A percentile compares a stretch with the other conserved stretches of the same genome.
Conservation (phyloP, 2,888 invertebrate species). For the Lithophane socia region DNA sequence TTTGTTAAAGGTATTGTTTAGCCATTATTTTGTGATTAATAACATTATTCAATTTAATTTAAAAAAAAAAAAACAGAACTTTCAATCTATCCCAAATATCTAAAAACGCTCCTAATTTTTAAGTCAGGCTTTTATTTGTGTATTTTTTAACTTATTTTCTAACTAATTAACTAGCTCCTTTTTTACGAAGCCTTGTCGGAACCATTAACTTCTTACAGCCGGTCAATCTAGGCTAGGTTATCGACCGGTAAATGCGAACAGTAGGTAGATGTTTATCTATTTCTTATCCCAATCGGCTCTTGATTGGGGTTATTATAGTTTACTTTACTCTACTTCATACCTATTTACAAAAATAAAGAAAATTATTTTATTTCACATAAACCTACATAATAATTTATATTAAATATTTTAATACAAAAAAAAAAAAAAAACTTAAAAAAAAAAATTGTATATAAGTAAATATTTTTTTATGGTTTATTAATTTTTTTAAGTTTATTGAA, state of each 20-base stretch:
- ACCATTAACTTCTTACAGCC: not conserved
- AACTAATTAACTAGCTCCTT: not conserved
- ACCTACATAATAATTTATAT: too few species aligned
- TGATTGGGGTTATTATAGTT: constrained; percentile 15
- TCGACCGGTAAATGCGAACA: constrained; percentile 6
- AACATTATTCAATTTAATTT: not conserved
- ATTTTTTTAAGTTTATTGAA: too few species aligned
- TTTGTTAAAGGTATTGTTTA: too few species aligned
- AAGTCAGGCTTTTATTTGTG: not conserved
- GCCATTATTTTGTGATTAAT: too few species aligned
- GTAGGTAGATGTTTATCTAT: constrained; percentile 19
- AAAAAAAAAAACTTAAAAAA: too few species aligned
- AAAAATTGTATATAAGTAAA: too few species aligned
- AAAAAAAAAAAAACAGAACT: too few species aligned
- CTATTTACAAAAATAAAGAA: too few species aligned
- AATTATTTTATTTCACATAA: too few species aligned
- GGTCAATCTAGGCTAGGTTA: constrained; percentile 22
- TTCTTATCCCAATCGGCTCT: constrained; percentile 22
- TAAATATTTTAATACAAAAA: too few species aligned
- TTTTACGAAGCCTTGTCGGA: not conserved
- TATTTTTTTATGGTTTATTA: too few species aligned
- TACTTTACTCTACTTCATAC: too few species aligned
- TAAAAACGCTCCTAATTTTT: not conserved
- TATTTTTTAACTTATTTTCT: not conserved
- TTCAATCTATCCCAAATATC: not conserved